Evolutionary conservation across 2,888 invertebrate genomes (phyloP).

Genomic region (Drosophila bunnanda): DNA sequence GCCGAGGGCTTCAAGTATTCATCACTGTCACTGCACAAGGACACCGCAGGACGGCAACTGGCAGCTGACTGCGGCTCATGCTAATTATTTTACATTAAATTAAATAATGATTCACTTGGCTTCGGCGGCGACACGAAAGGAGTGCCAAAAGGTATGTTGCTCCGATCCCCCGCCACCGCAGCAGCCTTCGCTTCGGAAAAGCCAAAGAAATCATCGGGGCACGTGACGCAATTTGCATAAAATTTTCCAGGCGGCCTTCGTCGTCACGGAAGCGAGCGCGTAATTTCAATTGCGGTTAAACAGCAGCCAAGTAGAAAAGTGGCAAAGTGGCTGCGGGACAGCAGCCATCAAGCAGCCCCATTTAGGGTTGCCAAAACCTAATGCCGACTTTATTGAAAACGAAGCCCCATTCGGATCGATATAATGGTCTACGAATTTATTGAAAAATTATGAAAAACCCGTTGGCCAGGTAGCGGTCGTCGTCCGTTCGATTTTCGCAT

Average conservation of each 20-base stretch:
- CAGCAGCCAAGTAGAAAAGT: slow-evolving; percentile 79
- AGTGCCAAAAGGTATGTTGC: slow-evolving; percentile 48
- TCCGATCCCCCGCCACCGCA: slow-evolving; percentile 15
- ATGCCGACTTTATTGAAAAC: slow-evolving; percentile 70
- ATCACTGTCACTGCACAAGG: slow-evolving; percentile 65
- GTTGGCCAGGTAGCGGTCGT: slow-evolving; percentile 33
- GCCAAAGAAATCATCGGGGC: slow-evolving; percentile 77
- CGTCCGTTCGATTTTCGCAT: background rate
- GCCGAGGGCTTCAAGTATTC: slow-evolving; percentile 55
- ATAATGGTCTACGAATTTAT: slow-evolving; percentile 66
- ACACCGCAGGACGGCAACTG: slow-evolving; percentile 15
- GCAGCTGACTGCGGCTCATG: slow-evolving; percentile 51
- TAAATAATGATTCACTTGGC: slow-evolving; percentile 85
- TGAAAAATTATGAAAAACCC: slow-evolving; percentile 69
- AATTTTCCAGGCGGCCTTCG: slow-evolving; percentile 63
- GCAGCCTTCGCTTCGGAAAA: slow-evolving; percentile 50
- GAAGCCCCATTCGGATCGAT: slow-evolving; percentile 64
- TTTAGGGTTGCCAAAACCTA: slow-evolving; percentile 54
- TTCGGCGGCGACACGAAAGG: slow-evolving; percentile 51
- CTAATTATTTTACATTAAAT: slow-evolving; percentile 85
- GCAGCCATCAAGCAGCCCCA: slow-evolving; percentile 30
- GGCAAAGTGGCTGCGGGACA: slow-evolving; percentile 54
- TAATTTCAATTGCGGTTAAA: slow-evolving; percentile 81
- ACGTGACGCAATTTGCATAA: slow-evolving; percentile 84
- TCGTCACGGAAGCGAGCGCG: slow-evolving; percentile 74